A percentile compares a stretch with the other conserved stretches of the same genome.
phyloP scores from a whole-genome alignment of 2,888 invertebrate genomes.

The Euzetes globulus region DNA sequence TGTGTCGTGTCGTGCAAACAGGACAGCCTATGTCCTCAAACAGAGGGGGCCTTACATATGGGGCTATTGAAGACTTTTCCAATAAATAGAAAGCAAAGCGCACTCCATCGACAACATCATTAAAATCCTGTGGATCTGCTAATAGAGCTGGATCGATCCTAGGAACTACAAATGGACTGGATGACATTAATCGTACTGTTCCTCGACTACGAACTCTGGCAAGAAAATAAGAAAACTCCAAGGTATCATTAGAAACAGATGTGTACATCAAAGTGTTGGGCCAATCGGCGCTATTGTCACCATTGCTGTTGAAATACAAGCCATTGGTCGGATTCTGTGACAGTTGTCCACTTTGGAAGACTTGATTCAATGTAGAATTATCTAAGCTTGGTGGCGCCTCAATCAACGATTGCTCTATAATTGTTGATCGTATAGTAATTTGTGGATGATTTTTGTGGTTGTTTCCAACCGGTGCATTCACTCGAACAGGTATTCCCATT shows the following conservation, averaged over 20 bases:
- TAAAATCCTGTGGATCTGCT: neutral
- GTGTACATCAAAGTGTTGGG: too few species aligned
- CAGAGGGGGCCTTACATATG: neutral
- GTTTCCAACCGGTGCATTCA: slow-evolving; percentile 30
- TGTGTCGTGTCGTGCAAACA: neutral
- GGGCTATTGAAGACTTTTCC: neutral
- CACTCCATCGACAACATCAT: neutral
- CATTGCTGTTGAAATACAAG: too few species aligned
- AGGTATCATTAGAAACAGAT: too few species aligned
- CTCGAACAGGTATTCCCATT: slow-evolving; percentile 43
- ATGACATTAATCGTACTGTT: neutral
- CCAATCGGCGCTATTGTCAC: too few species aligned
- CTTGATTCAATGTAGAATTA: too few species aligned
- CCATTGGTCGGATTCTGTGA: too few species aligned
- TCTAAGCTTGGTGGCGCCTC: too few species aligned
- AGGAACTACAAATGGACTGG: neutral
- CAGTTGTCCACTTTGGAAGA: too few species aligned
- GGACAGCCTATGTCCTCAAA: neutral
- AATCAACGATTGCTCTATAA: too few species aligned
- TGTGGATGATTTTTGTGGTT: slow-evolving; percentile 28
- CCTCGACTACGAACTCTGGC: neutral
- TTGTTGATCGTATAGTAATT: too few species aligned
- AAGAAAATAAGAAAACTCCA: neutral
- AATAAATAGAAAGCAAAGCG: neutral
- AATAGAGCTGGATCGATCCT: neutral